Evolutionary conservation across 2,888 invertebrate genomes (phyloP), one percentile per base, ranked within the genome.

Genomic region (Oscheius sp.): DNA sequence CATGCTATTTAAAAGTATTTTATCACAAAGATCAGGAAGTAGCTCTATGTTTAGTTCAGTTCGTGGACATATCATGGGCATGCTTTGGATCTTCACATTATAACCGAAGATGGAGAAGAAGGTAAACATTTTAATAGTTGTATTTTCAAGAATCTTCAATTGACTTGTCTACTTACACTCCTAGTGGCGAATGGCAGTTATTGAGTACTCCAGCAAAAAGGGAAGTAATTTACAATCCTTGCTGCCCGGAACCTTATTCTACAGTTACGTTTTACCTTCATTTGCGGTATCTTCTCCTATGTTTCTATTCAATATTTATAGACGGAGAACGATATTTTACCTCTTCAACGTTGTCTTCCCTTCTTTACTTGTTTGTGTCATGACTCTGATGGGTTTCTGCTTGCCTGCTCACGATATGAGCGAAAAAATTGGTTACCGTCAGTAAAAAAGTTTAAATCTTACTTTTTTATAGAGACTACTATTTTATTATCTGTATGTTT

Each of bases 61-160:
- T 95, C 95, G 87, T 98, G 97, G 97, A 96, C 96, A 80, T 95
- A 96, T 89, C 94, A 95, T 88, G 95, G 95, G 1, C 75, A 82
- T 9, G 83, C 84, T 92, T 90, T 98, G 89, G 95, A 97, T 90
- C 91, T 98, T 87, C 77, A 80, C 63, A 72, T 82, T 12, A 74
- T 73, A 51, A 62, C 57, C 1, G 75, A 77, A 45, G 73, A 75
- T 47, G 78, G 72, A 24, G n/a, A n/a, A n/a, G 74, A 71, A 30
- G 70, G 77, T 75, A 47, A 22, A 24, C 17, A 5, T 30, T 6
- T n/a, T n/a, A n/a, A n/a, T n/a, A n/a, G n/a, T n/a, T n/a, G n/a
- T n/a, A n/a, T n/a, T n/a, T n/a, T n/a, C n/a, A n/a, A n/a, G 81
- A 72, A 36, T 70, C 70, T 30, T 73, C 72, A 1, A 75, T 81